Base-by-base conservation (phyloP, 2,888 invertebrate species). In the Chloroclysta siterata region DNA sequence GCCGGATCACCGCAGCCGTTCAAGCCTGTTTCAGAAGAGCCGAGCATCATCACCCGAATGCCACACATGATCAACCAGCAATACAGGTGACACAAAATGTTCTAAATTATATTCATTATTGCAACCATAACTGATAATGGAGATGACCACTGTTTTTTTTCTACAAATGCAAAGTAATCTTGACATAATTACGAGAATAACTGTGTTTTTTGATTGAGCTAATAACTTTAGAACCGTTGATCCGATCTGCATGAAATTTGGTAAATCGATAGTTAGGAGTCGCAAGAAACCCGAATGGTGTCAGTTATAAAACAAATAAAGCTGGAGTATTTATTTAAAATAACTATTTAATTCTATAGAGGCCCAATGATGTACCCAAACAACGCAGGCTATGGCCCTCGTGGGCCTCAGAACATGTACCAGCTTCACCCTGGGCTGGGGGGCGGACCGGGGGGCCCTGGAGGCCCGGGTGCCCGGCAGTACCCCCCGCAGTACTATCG, bases 1-100 rank as follows among this genome's bases (percentile, higher is more conserved):
- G 93, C 93, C 10, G 93, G 93, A 2, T 93, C 93, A 13, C 93
- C 93, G 69, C 93, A 93, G 74, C 93, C 93, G 1, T 93, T 89
- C 83, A 89, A 89, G 68, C 93, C 93, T 2, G 84, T 87, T 50
- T 69, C 87, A 0, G 93, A 93, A 73, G 93, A 93, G 73, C 93
- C 93, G 55, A 92, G 92, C 75, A 84, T 93, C 72, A 93, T 93
- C 71, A 93, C 93, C 0, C 75, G 93, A 44, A 93, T 93, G 93
- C 93, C 93, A 64, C 93, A 93, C 11, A 91, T 93, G 89, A 82
- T 93, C 76, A 90, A 89, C 68, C 93, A 90, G 44, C 90, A 92
- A 65, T 93, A 92, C 78, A 88, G 93, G 93, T 92, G 57, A 59
- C 11, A 59, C 4, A 5, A 17, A 6, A 44, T 44, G 33, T 33